Conservation (phyloP, 2,797 vertebrate genomes). For the Trematomus bernacchii region DNA sequence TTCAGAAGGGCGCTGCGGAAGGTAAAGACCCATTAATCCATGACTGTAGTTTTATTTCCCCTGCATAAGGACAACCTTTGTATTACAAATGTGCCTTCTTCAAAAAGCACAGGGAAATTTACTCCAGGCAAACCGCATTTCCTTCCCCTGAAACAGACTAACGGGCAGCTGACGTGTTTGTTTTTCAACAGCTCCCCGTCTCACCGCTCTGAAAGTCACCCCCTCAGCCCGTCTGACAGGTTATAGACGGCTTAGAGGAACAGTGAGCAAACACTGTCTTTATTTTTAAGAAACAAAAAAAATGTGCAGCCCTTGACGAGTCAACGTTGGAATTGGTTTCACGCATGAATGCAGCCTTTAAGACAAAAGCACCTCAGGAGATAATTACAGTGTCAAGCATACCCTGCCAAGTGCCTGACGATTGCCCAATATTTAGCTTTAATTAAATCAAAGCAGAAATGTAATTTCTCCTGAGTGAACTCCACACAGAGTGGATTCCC, state of each 20-base stretch:
- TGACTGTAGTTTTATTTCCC: conserved; percentile 5
- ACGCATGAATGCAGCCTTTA: conserved; percentile 87
- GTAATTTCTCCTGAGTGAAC: conserved; percentile 88
- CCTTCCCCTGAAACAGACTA: conserved; percentile 20
- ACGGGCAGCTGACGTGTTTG: conserved; percentile 41
- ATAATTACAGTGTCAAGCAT: conserved; percentile 90
- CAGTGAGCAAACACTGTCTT: conserved; percentile 74
- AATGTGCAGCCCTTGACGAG: conserved; percentile 77
- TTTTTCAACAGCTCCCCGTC: conserved; percentile 49
- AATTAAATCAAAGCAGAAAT: conserved; percentile 91
- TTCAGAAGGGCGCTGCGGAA: conserved; percentile 36
- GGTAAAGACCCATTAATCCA: conserved; percentile 59
- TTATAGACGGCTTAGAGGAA: conserved; percentile 66
- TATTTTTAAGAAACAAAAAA: conserved; percentile 47
- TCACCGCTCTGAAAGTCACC: conserved; percentile 33
- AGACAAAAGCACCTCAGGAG: conserved; percentile 90
- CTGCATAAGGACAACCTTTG: conserved; percentile 27
- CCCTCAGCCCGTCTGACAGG: conserved; percentile 50
- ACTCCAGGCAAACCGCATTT: background rate
- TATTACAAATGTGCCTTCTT: conserved; percentile 31
- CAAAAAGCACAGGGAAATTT: background rate
- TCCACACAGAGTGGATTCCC: conserved; percentile 76
- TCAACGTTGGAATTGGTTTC: conserved; percentile 85
- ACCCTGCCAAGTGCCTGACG: conserved; percentile 82
- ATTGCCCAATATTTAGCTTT: conserved; percentile 90